phyloP scores from a whole-genome alignment of 2,113 vertebrate genomes.

The Ceyx melanurus region DNA sequence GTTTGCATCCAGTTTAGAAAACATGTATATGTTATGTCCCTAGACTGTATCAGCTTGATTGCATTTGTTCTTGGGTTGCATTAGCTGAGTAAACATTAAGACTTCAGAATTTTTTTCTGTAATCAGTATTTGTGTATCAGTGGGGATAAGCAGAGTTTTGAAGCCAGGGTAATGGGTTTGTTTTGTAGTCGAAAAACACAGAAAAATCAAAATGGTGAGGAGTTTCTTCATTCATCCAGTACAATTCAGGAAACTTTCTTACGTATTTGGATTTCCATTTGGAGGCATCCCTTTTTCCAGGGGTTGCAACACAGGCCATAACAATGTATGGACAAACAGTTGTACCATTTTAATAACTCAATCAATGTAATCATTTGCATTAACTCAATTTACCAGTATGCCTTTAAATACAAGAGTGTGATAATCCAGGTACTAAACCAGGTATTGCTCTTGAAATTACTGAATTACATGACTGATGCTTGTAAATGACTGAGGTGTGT shows the following conservation, averaged over 20 bases:
- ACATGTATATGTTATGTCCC: not conserved
- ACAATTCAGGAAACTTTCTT: not conserved
- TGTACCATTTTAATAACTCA: not conserved
- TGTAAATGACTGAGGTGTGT: no score
- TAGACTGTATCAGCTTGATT: fast-evolving
- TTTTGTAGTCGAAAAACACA: not conserved
- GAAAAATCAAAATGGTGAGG: fast-evolving
- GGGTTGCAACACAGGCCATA: not conserved
- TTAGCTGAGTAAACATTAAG: not conserved
- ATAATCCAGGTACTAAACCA: not conserved
- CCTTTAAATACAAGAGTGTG: not conserved
- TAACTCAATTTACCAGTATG: not conserved
- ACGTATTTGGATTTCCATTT: not conserved
- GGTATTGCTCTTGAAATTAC: not conserved
- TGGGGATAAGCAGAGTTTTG: not conserved
- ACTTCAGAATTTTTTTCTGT: not conserved
- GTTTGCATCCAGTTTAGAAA: conserved; percentile 10
- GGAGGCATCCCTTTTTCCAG: not conserved
- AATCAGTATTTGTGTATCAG: not conserved
- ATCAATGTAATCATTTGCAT: not conserved
- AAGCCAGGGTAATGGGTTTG: not conserved
- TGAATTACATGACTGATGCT: not conserved
- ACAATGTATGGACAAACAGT: not conserved
- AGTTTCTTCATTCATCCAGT: not conserved
- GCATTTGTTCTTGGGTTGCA: not conserved